phyloP scores from a whole-genome alignment of 2,797 vertebrate genomes.

The Melopsittacus undulatus region DNA sequence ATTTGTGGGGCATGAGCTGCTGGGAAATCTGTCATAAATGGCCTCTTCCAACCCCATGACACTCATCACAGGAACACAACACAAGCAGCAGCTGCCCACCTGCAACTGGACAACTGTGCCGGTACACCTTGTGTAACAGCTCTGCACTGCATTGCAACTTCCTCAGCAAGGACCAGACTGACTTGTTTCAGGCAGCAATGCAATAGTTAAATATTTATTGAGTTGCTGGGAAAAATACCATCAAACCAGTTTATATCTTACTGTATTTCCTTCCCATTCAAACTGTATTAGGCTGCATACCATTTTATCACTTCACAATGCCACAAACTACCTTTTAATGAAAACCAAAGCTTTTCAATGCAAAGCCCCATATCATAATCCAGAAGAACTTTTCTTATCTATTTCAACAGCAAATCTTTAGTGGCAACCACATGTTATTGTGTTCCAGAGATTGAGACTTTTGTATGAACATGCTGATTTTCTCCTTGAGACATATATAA shows the following conservation, averaged over 20 bases:
- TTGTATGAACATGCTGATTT: conserved; percentile 59
- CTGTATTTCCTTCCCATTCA: conserved; percentile 29
- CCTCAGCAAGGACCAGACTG: not conserved
- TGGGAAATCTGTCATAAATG: not conserved
- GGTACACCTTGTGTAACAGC: not conserved
- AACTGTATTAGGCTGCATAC: not conserved
- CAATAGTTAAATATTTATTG: not conserved
- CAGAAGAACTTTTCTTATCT: conserved; percentile 64
- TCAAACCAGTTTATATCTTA: conserved; percentile 14
- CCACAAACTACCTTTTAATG: conserved; percentile 55
- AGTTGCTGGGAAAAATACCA: not conserved
- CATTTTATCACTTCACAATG: conserved; percentile 66
- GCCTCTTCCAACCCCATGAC: accelerated
- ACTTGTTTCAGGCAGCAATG: not conserved
- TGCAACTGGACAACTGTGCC: accelerated
- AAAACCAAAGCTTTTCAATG: conserved; percentile 66
- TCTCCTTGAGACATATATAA: conserved; percentile 62
- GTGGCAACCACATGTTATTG: conserved; percentile 68
- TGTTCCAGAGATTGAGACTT: conserved; percentile 64
- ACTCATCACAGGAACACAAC: not conserved
- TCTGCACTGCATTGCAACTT: not conserved
- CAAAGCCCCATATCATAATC: conserved; percentile 65
- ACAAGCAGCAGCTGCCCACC: not conserved
- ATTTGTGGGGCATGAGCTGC: not conserved
- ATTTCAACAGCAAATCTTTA: conserved; percentile 68